Base-by-base conservation (phyloP, 2,888 invertebrate genomes). In the Ochlodes sylvanus region DNA sequence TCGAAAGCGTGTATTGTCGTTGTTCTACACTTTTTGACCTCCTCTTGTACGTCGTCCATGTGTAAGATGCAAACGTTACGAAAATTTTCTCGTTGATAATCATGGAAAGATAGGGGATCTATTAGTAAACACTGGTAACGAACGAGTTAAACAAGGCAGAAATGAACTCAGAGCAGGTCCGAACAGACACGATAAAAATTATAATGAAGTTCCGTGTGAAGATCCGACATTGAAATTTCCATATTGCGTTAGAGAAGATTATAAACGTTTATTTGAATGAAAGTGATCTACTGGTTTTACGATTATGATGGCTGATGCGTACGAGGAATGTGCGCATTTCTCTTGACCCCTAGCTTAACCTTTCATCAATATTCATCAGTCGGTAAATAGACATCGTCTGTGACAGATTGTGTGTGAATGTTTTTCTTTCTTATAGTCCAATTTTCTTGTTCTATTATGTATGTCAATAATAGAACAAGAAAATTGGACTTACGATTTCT, bases 341-440 rank as follows among this genome's bases (percentile, higher is more conserved):
- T 72, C 73, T 75, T 72, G 75, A 75, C 77, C 77, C 64, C 42
- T 50, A 17, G 64, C 32, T 69, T 77, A 72, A 75, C 76, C 72
- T 70, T 73, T 75, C 77, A 83, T 87, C 77, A 81, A 86, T 86
- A 88, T 88, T 86, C 80, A 86, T 79, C 66, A 68, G 58, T 63
- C 27, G 34, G 54, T 44, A 63, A 68, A 55, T 34, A 63, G 57
- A 67, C 55, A 62, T 21, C 64, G 52, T 19, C 38, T 58, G 15
- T 7, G 21, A 7, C 32, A 27, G 54, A n/a, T 14, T 54, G 21
- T 32, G 32, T 44, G 15, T 32, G n/a, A 15, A 19, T n/a, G n/a
- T 54, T 32, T 54, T 32, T 7, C 14, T 54, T 54, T 10, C 9
- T 0, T 4, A 12, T 12, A 10, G 17, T 47, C 17, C 2, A 7